Percentiles rank a stretch among this genome's conserved stretches.
Conservation (phyloP, 2,797 vertebrate species). For the Anisognathus igniventris region DNA sequence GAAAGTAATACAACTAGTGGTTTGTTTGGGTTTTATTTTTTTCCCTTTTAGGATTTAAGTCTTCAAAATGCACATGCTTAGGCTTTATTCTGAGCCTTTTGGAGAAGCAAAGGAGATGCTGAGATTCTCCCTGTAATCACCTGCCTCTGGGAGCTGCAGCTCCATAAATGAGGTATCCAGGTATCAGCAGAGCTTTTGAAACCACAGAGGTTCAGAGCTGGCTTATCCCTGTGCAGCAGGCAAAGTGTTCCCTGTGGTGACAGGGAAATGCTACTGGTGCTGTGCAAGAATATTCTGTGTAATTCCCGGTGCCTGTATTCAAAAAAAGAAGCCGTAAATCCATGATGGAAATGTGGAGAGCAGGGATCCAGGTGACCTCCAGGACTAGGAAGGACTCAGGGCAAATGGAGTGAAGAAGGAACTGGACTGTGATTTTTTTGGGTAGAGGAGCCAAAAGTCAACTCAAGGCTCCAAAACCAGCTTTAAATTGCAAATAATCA, state of each 20-base stretch:
- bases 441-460: neutral
- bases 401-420: neutral
- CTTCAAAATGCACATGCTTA: neutral
- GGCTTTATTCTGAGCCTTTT: neutral
- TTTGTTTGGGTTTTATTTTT: neutral
- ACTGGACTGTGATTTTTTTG: neutral
- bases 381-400: neutral
- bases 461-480: neutral
- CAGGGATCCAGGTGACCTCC: neutral
- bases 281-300: neutral
- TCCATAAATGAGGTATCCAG: neutral
- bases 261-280: neutral
- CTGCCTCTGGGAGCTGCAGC: neutral
- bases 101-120: neutral
- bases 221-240: neutral
- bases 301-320: rapidly evolving
- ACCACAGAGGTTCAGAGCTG: neutral
- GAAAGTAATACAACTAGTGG: neutral
- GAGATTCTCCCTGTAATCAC: neutral
- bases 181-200: neutral
- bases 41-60: neutral
- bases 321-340: neutral
- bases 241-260: rapidly evolving
- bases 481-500: neutral
- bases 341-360: neutral